These are phyloP conservation scores for Crenuchus spilurus DNA, from an alignment of 2,797 vertebrate species.

Conservation along the genomic window DNA sequence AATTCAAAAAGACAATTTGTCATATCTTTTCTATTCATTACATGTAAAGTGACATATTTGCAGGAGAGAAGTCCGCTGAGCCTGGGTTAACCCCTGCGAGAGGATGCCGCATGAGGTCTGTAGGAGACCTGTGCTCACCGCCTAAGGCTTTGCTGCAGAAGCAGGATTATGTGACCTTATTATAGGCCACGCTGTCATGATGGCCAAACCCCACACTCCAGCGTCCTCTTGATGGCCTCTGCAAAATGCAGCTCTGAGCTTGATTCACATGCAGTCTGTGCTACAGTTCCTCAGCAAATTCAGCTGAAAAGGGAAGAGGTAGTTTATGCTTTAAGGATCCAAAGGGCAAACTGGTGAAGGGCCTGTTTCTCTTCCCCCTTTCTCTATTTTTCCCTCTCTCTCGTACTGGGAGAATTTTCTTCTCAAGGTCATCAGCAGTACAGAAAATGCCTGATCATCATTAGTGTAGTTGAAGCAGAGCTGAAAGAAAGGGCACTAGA, in stretches of 20 bases:
- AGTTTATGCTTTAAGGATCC: background rate
- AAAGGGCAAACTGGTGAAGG: constrained; percentile 13
- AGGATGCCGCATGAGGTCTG: background rate
- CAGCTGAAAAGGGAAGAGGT: background rate
- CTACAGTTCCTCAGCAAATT: constrained; percentile 26
- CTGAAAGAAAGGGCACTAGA: constrained; percentile 26
- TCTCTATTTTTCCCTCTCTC: background rate
- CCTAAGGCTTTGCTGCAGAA: constrained; percentile 17
- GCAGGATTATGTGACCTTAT: constrained; percentile 5
- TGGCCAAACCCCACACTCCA: background rate
- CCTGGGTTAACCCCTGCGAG: constrained; percentile 11
- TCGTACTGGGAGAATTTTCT: background rate
- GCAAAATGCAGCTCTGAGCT: background rate
- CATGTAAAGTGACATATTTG: no score
- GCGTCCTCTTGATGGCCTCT: no score
- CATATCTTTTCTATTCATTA: no score
- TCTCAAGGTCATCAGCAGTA: constrained; percentile 31
- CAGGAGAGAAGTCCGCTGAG: background rate
- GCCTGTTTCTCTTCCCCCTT: background rate
- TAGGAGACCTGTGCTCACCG: constrained; percentile 12
- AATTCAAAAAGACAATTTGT: no score
- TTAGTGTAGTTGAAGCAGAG: constrained; percentile 15
- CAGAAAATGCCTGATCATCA: constrained; percentile 45
- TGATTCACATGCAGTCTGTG: background rate
- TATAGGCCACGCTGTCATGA: background rate